Evolutionary conservation across 2,888 invertebrate species (phyloP), one percentile per base, ranked within the genome.

Genomic region (Mimachlamys varia): DNA sequence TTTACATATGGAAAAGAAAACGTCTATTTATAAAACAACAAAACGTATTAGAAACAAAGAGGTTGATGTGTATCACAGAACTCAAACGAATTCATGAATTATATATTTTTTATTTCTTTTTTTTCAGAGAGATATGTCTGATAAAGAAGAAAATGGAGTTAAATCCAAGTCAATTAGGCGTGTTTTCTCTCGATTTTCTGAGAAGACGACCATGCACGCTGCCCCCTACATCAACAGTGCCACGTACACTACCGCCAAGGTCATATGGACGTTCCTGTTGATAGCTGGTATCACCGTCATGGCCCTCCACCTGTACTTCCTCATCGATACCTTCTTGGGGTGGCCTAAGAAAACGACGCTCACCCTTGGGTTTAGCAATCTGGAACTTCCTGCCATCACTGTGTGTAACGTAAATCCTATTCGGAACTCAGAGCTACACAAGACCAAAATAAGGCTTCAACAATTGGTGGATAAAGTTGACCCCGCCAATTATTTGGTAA

Each of bases 201-300:
- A 94, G 90, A 93, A 94, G 62, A 94, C 94, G 0, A 94, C 95
- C 12, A 94, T 94, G 94, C 94, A 94, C 89, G 94, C 94, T 0
- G 92, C 94, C 0, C 94, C 94, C 0, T 94, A 95, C 89, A 94
- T 95, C 44, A 92, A 93, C 88, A 92, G 91, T 19, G 94, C 94
- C 27, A 93, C 92, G 90, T 90, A 93, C 0, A 89, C 89, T 76
- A 89, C 88, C 50, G 94, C 93, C 1, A 93, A 93, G 88, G 27
- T 94, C 0, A 89, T 93, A 17, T 95, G 95, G 95, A 58, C 90
- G 0, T 0, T 92, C 0, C 90, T 95, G 76, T 88, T 94, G 7
- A 27, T 94, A 2, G 44, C 76, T 49, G 92, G 93, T 19, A 53
- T 94, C 10, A 91, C 53, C 7, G 92, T 89, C n/a, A 92, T 94